Conservation (phyloP, 64 coral and sea anemone genomes). For the Cladopsammia gracilis region DNA sequence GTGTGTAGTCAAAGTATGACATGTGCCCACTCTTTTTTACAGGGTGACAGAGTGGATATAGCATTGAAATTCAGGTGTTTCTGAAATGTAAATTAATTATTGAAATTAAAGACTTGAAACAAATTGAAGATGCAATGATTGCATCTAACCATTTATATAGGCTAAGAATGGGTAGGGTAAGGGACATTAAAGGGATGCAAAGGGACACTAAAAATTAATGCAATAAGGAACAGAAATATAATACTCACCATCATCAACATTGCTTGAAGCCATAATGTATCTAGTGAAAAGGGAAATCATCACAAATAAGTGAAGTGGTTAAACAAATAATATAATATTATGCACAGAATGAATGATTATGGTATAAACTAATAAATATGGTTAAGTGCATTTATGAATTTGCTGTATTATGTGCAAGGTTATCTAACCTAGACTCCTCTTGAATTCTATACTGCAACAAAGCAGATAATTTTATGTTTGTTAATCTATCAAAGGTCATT, state of each 20-base stretch:
- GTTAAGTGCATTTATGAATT: constrained; percentile 49
- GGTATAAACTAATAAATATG: constrained; percentile 24
- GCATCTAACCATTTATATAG: constrained; percentile 20
- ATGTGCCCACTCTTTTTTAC: not conserved
- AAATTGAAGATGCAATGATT: constrained; percentile 33
- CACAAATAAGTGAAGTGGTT: constrained; percentile 29
- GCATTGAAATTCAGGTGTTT: not conserved
- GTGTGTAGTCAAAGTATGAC: not conserved
- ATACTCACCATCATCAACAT: constrained; percentile 26
- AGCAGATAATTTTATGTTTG: too few species aligned
- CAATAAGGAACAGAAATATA: not conserved
- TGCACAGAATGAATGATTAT: not conserved
- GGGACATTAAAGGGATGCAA: not conserved
- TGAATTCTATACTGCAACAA: not conserved
- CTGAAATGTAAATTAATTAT: constrained; percentile 4
- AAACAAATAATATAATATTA: constrained; percentile 1
- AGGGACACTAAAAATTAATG: constrained; percentile 11
- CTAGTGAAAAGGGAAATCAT: constrained; percentile 42
- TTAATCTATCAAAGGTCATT: too few species aligned
- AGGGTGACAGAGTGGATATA: constrained; percentile 21
- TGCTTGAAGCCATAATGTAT: constrained; percentile 31
- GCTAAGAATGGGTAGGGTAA: too few species aligned
- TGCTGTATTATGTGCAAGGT: constrained; percentile 10
- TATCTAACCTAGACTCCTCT: constrained; percentile 4
- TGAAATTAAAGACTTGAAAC: constrained; percentile 44